Conservation (phyloP, 2,888 invertebrate genomes). For the Mantis religiosa region DNA sequence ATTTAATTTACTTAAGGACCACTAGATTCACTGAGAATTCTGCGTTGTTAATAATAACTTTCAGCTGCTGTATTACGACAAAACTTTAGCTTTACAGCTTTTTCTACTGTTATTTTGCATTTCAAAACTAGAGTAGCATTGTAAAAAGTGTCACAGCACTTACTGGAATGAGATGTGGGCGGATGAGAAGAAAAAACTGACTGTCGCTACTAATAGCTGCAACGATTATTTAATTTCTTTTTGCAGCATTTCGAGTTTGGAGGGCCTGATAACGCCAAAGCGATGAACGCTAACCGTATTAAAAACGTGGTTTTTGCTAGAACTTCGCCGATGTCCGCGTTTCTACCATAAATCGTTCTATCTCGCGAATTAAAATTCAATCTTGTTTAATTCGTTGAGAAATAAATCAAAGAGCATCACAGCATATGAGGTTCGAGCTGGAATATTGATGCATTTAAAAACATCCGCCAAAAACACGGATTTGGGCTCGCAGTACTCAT, state of each 20-base stretch:
- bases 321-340: neutral
- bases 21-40: too few relatives aligned
- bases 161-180: neutral
- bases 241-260: neutral
- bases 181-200: neutral
- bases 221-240: neutral
- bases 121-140: neutral
- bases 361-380: neutral
- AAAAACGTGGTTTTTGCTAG: neutral
- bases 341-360: neutral
- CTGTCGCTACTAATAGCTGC: neutral
- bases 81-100: too few relatives aligned
- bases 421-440: neutral
- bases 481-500: too few relatives aligned
- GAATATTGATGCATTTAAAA: neutral
- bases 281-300: neutral
- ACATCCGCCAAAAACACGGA: neutral
- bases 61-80: too few relatives aligned
- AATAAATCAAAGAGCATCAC: neutral
- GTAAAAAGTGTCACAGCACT: neutral
- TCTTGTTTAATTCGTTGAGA: neutral
- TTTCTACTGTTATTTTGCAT: too few relatives aligned
- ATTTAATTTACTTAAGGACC: too few relatives aligned
- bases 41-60: too few relatives aligned
- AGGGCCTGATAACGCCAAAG: neutral